Conservation (phyloP, 2,113 vertebrate genomes). For the western clawed frog (Xenopus tropicalis) region UCB_Xtro_10.0 CM004446.2:54664001-54664500, state of each 20-base stretch:
- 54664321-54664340: slow-evolving; percentile 15
- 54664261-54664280: slow-evolving; percentile 33
- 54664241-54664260: slow-evolving; percentile 38
- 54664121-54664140: slow-evolving; percentile 30
- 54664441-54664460: slow-evolving; percentile 16
- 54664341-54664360: slow-evolving; percentile 34
- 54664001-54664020: no score
- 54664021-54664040: no score
- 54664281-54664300: slow-evolving; percentile 38
- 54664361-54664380: slow-evolving; percentile 30
- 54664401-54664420: slow-evolving; percentile 23
- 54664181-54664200: slow-evolving; percentile 38
- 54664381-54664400: slow-evolving; percentile 25
- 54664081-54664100: not conserved
- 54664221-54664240: slow-evolving; percentile 40
- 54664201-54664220: slow-evolving; percentile 27
- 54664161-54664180: slow-evolving; percentile 39
- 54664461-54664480: slow-evolving; percentile 16
- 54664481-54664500: slow-evolving; percentile 20
- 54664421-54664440: slow-evolving; percentile 23
- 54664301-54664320: slow-evolving; percentile 20
- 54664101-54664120: slow-evolving; percentile 31
- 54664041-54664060: no score
- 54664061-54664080: no score
- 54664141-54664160: slow-evolving; percentile 40